Evolutionary conservation across 2,113 vertebrate genomes (phyloP).

Genomic region (Chaenogobius annularis): DNA sequence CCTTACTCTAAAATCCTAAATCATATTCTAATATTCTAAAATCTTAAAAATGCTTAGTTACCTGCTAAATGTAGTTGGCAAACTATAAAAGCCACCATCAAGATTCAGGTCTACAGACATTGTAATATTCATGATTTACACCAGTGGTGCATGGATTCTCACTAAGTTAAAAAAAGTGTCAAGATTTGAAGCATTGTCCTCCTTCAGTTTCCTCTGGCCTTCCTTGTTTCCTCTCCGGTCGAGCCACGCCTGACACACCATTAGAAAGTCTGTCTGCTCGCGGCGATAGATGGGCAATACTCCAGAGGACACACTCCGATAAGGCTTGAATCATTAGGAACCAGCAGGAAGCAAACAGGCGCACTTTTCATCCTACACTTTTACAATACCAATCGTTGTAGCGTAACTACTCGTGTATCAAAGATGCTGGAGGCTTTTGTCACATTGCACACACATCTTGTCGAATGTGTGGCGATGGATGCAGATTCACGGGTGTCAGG

Average conservation of each 20-base stretch:
- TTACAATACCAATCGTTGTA: conserved; percentile 2
- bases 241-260: conserved; percentile 55
- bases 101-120: background rate
- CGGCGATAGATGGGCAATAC: conserved; percentile 43
- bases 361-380: conserved; percentile 23
- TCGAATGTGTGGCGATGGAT: conserved; percentile 47
- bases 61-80: conserved; percentile 17
- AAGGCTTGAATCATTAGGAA: conserved; percentile 55
- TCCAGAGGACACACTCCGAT: conserved; percentile 58
- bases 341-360: conserved; percentile 15
- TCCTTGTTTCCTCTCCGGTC: conserved; percentile 29
- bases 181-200: conserved; percentile 54
- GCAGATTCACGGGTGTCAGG: conserved; percentile 35
- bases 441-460: conserved; percentile 43
- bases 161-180: conserved; percentile 60
- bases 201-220: conserved; percentile 46
- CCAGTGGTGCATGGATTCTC: conserved; percentile 49
- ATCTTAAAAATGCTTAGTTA: no score
- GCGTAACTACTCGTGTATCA: background rate
- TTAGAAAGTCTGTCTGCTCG: conserved; percentile 51
- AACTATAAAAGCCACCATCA: conserved; percentile 33
- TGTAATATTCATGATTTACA: background rate
- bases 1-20: no score
- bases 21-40: background rate
- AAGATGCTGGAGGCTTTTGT: conserved; percentile 29